These are phyloP conservation scores for Pygathrix nemaeus DNA, from an alignment of 2,113 vertebrate genomes.

Conservation along the genomic window DNA sequence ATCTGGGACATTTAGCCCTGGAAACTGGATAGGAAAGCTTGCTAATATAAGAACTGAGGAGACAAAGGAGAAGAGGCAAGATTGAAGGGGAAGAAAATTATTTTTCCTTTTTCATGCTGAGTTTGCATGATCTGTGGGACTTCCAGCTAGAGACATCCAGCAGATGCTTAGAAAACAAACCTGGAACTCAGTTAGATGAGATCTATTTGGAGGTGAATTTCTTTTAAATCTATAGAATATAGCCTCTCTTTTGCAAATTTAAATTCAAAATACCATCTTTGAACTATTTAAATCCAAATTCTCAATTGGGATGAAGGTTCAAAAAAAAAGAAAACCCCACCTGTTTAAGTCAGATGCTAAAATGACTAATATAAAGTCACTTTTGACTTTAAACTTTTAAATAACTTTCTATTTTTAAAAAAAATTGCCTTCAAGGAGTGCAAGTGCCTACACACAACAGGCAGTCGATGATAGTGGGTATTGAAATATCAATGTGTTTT, in stretches of 20 bases:
- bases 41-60: background rate
- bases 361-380: conserved; percentile 15
- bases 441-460: background rate
- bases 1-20: background rate
- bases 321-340: background rate
- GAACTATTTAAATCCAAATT: conserved; percentile 27
- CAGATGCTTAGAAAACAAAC: conserved; percentile 15
- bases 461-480: conserved; percentile 29
- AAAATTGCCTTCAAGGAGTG: conserved; percentile 41
- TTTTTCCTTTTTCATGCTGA: conserved; percentile 37
- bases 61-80: background rate
- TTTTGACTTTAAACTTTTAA: conserved; percentile 65
- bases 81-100: background rate
- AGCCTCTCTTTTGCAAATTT: background rate
- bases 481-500: conserved; percentile 66
- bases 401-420: conserved; percentile 49
- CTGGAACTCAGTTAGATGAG: background rate
- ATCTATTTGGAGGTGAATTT: background rate
- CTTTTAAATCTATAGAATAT: conserved; percentile 1
- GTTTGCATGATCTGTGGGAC: background rate
- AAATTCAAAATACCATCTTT: conserved; percentile 36
- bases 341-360: conserved; percentile 29
- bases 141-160: background rate
- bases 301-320: background rate
- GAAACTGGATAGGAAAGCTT: rapidly evolving